phyloP scores from a whole-genome alignment of 2,797 vertebrate genomes.

The Phaenicophaeus curvirostris region DNA sequence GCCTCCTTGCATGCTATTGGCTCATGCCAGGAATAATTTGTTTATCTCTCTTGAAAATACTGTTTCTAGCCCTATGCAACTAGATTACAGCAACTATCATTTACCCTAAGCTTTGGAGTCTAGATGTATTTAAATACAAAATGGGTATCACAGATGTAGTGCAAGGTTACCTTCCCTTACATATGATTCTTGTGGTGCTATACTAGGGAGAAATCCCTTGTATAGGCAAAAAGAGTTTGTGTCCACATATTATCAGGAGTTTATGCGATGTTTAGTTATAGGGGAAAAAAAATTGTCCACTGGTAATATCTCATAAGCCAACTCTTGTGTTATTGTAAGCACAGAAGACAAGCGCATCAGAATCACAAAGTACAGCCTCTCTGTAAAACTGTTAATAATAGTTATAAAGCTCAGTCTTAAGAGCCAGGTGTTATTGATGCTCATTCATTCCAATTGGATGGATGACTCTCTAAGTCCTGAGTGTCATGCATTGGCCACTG shows the following conservation, averaged over 20 bases:
- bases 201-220: not conserved
- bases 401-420: not conserved
- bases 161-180: too few relatives aligned
- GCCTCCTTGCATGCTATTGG: too few relatives aligned
- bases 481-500: not conserved
- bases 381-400: not conserved
- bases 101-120: too few relatives aligned
- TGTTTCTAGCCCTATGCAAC: too few relatives aligned
- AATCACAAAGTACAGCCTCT: not conserved
- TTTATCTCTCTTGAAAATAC: too few relatives aligned
- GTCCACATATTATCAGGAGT: not conserved
- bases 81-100: too few relatives aligned
- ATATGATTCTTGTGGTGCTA: not conserved
- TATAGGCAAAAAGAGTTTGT: not conserved
- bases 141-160: too few relatives aligned
- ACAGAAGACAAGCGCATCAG: not conserved
- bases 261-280: not conserved
- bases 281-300: fast-evolving
- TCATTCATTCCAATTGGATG: not conserved
- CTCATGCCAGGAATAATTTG: too few relatives aligned
- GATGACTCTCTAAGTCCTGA: not conserved
- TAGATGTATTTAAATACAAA: too few relatives aligned
- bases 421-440: not conserved
- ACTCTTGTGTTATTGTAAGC: not conserved
- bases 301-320: not conserved